A percentile compares a stretch with the other conserved stretches of the same genome.
Evolutionary conservation across 1,140 invertebrate species (phyloP).

Genomic region (Planococcus citri): DNA sequence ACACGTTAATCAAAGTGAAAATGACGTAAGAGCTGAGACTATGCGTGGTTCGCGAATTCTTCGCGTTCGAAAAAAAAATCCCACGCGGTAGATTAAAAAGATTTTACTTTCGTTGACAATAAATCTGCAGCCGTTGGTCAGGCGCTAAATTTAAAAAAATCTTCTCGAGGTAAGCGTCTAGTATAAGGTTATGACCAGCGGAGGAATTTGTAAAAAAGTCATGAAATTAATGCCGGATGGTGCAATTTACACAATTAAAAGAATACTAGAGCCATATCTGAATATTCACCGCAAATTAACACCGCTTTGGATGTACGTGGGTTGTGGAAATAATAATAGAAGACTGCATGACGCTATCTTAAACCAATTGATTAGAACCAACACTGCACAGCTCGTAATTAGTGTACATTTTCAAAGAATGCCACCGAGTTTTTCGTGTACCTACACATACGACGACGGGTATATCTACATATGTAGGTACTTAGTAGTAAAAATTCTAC

Average conservation of each 20-base stretch:
- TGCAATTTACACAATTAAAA: conserved; percentile 12
- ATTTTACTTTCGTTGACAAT: too few species aligned
- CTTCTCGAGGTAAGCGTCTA: background rate
- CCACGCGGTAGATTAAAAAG: too few species aligned
- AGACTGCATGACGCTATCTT: conserved; percentile 14
- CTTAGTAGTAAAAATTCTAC: too few species aligned
- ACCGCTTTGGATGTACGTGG: conserved; percentile 9
- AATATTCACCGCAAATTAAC: conserved; percentile 15
- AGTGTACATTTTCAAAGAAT: background rate
- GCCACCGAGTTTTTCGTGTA: too few species aligned
- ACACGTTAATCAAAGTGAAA: too few species aligned
- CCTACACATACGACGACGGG: too few species aligned
- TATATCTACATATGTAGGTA: background rate
- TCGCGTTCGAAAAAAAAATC: too few species aligned
- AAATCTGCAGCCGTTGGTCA: too few species aligned
- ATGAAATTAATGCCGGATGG: conserved; percentile 12
- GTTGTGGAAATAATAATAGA: conserved; percentile 16
- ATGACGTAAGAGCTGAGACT: too few species aligned
- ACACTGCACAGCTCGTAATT: background rate
- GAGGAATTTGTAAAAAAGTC: conserved; percentile 3
- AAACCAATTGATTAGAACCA: background rate
- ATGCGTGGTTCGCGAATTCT: too few species aligned
- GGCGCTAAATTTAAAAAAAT: too few species aligned
- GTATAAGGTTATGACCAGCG: conserved; percentile 5
- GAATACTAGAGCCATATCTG: background rate